phyloP scores from a whole-genome alignment of 1,140 invertebrate species.

The Thaumetopoea pityocampa region DNA sequence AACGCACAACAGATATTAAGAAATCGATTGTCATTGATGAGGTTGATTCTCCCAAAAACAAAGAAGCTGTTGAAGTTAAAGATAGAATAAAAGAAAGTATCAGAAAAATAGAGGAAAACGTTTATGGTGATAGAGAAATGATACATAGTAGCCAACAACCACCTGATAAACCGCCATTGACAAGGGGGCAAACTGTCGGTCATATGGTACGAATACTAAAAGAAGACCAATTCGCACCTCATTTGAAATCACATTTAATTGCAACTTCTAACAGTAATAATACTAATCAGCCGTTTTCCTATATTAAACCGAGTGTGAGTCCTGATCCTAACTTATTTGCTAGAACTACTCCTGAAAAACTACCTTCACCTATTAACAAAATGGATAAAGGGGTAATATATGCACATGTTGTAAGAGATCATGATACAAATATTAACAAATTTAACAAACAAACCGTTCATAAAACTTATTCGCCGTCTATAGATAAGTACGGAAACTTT shows the following conservation, averaged over 20 bases:
- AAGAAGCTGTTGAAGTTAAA: slow-evolving; percentile 54
- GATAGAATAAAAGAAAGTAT: slow-evolving; percentile 67
- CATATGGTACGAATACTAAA: slow-evolving; percentile 80
- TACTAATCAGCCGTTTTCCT: slow-evolving; percentile 85
- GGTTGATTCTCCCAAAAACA: slow-evolving; percentile 48
- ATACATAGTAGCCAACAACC: slow-evolving; percentile 82
- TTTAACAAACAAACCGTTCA: slow-evolving; percentile 75
- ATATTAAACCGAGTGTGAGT: slow-evolving; percentile 78
- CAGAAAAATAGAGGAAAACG: slow-evolving; percentile 70
- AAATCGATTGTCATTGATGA: slow-evolving; percentile 60
- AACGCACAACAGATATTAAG: slow-evolving; percentile 59
- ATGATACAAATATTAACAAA: slow-evolving; percentile 43
- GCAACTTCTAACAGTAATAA: slow-evolving; percentile 80
- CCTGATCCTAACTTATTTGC: slow-evolving; percentile 71
- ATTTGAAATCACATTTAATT: slow-evolving; percentile 80
- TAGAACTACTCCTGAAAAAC: slow-evolving; percentile 65
- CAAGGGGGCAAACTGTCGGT: slow-evolving; percentile 80
- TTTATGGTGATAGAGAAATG: slow-evolving; percentile 77
- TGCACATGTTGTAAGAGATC: slow-evolving; percentile 83
- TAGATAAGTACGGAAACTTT: slow-evolving; percentile 68
- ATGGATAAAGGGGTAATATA: slow-evolving; percentile 80
- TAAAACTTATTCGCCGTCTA: slow-evolving; percentile 64
- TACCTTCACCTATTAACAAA: slow-evolving; percentile 63
- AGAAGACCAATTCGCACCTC: slow-evolving; percentile 79
- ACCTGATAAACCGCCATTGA: slow-evolving; percentile 78